A percentile compares a stretch with the other conserved stretches of the same genome.
Conservation (phyloP, 1,140 invertebrate species). For the Varroa destructor region DNA sequence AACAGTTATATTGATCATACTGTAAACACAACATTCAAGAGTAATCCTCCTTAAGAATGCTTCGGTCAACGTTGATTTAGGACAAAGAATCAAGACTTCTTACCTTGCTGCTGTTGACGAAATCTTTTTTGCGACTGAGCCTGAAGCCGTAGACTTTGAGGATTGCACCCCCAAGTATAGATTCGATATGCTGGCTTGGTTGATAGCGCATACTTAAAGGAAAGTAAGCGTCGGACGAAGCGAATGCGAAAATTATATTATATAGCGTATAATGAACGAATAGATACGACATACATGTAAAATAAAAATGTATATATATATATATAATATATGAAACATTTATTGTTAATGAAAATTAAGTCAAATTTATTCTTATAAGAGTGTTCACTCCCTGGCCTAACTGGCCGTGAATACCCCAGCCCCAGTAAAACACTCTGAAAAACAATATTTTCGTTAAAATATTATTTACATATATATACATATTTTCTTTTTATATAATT, state of each 20-base stretch:
- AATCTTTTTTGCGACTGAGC: slow-evolving; percentile 51
- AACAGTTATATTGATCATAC: too few species aligned
- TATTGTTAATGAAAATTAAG: too few species aligned
- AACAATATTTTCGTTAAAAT: not conserved
- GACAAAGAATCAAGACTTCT: not conserved
- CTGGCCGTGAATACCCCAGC: slow-evolving; percentile 71
- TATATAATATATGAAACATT: not conserved
- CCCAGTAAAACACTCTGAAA: slow-evolving; percentile 45
- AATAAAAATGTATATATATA: too few species aligned
- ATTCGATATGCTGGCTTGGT: slow-evolving; percentile 48
- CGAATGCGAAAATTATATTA: not conserved
- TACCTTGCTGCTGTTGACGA: slow-evolving; percentile 44
- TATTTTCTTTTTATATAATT: too few species aligned
- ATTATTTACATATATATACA: too few species aligned
- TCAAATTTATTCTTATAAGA: too few species aligned
- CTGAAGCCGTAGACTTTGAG: slow-evolving; percentile 55
- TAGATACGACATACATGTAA: too few species aligned
- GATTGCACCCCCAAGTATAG: slow-evolving; percentile 63
- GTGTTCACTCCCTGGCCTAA: slow-evolving; percentile 51
- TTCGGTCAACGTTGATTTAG: too few species aligned
- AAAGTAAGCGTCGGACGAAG: slow-evolving; percentile 29
- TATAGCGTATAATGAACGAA: not conserved
- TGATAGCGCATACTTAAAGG: slow-evolving; percentile 53
- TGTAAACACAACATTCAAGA: too few species aligned
- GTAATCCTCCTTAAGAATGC: too few species aligned